Evolutionary conservation across 2,888 invertebrate species (phyloP).

Genomic region (Aleiodes alternator): DNA sequence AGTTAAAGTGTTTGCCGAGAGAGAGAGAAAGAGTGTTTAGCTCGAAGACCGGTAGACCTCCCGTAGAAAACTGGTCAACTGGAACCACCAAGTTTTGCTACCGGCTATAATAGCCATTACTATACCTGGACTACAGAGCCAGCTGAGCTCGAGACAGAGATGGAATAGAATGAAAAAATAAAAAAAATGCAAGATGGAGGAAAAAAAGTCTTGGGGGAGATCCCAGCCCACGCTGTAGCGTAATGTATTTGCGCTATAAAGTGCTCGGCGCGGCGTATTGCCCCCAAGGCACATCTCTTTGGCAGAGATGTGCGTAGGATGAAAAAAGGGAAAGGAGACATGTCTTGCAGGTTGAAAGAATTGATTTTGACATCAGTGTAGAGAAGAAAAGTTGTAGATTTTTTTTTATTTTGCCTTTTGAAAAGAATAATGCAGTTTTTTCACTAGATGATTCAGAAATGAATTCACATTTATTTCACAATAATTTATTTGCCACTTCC

Average conservation of each 20-base stretch:
- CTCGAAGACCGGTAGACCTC: slow-evolving; percentile 46
- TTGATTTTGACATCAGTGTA: slow-evolving; percentile 33
- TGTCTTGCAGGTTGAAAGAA: slow-evolving; percentile 38
- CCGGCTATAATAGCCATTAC: slow-evolving; percentile 46
- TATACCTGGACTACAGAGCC: slow-evolving; percentile 65
- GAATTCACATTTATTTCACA: not conserved
- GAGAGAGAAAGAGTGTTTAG: slow-evolving; percentile 18
- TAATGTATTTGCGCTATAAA: slow-evolving; percentile 68
- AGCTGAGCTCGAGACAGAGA: slow-evolving; percentile 57
- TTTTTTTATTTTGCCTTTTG: slow-evolving; percentile 3
- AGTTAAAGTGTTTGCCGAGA: slow-evolving; percentile 31
- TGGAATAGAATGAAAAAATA: slow-evolving; percentile 51
- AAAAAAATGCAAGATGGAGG: slow-evolving; percentile 1
- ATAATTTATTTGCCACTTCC: not conserved
- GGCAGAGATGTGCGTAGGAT: slow-evolving; percentile 65
- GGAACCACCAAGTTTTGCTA: slow-evolving; percentile 47
- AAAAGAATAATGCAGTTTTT: not conserved
- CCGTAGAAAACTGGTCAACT: slow-evolving; percentile 63
- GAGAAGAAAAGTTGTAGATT: slow-evolving; percentile 18
- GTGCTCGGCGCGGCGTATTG: slow-evolving; percentile 58
- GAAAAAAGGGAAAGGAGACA: slow-evolving; percentile 65
- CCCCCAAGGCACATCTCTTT: slow-evolving; percentile 32
- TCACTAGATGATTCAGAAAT: too few relatives aligned
- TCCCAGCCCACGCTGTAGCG: slow-evolving; percentile 57
- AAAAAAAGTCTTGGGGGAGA: slow-evolving; percentile 5